phyloP scores from a whole-genome alignment of 2,888 invertebrate species.

The Antitype chi region DNA sequence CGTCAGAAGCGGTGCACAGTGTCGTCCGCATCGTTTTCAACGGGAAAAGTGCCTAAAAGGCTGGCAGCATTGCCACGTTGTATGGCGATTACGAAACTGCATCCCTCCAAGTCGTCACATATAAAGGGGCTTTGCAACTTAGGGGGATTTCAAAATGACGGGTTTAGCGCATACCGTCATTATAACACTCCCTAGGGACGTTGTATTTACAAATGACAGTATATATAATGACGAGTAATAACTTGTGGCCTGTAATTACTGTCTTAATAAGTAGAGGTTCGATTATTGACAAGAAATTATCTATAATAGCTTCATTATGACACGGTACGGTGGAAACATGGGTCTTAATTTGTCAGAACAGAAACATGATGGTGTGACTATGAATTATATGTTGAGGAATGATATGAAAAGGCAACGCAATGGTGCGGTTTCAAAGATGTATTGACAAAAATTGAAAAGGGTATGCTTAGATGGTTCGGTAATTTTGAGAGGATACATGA shows the following conservation, averaged over 20 bases:
- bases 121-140: constrained; percentile 39
- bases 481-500: no score
- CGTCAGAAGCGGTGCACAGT: no score
- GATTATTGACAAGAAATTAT: constrained; percentile 47
- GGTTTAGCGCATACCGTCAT: constrained; percentile 48
- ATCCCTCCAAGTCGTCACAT: constrained; percentile 25
- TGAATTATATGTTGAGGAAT: no score
- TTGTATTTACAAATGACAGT: constrained; percentile 55
- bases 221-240: constrained; percentile 30
- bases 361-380: no score
- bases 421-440: no score
- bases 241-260: constrained; percentile 44
- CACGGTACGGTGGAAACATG: neutral
- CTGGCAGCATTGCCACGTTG: no score
- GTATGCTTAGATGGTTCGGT: no score
- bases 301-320: constrained; percentile 54
- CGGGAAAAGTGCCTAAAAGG: no score
- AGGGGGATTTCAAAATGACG: constrained; percentile 45
- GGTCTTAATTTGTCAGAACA: no score
- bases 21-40: no score
- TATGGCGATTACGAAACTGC: neutral
- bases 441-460: no score
- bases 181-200: constrained; percentile 30
- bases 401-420: no score
- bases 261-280: constrained; percentile 8